phyloP scores from a whole-genome alignment of 64 coral and sea anemone species.

The Acropora yongei region DNA sequence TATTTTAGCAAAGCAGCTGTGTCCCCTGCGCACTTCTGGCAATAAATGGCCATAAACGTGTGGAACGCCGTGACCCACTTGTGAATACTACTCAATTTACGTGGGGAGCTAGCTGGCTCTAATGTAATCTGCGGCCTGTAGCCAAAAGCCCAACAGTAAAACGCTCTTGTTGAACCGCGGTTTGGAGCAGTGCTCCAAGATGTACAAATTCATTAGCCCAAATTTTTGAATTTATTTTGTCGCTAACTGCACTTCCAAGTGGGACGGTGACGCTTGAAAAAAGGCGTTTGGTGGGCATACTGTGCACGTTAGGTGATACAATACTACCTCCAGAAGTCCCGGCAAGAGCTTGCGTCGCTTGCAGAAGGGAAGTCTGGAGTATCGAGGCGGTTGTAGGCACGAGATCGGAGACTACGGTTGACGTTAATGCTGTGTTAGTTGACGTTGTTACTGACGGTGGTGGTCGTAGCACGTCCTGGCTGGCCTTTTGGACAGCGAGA shows the following conservation, averaged over 20 bases:
- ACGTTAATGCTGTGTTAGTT: neutral
- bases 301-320: no score
- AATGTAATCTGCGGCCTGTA: neutral
- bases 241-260: no score
- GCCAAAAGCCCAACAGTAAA: neutral
- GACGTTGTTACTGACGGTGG: neutral
- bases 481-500: neutral
- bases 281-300: no score
- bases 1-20: constrained; percentile 24
- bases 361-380: no score
- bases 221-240: no score
- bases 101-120: neutral
- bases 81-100: constrained; percentile 10
- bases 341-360: no score
- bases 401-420: neutral
- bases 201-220: no score
- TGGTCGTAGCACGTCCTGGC: neutral
- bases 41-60: constrained; percentile 36
- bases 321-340: no score
- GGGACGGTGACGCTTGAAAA: no score
- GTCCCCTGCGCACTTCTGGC: neutral
- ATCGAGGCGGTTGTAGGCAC: no score
- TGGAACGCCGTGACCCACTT: constrained; percentile 27
- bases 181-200: no score
- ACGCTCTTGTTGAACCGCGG: no score